Base-by-base conservation (phyloP, 2,113 vertebrate species). In the Gopherus evgoodei region DNA sequence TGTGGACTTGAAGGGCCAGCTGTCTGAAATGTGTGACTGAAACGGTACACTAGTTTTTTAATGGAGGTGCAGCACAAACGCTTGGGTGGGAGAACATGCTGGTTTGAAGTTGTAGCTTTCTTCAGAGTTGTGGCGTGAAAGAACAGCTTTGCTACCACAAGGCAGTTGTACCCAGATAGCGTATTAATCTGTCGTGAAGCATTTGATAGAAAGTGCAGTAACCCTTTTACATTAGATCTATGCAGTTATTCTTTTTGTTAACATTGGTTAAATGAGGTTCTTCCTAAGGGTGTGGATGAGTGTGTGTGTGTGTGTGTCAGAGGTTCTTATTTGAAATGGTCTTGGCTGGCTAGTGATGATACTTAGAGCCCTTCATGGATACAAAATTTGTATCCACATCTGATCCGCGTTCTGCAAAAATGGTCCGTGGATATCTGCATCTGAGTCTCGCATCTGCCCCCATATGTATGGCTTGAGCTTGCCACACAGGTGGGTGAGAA, bases 21-120 rank as follows among this genome's bases (percentile, higher is more conserved):
- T 91, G 91, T 93, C 89, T 76, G 3, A 42, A 79, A 16, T 7
- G 65, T 65, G 38, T 49, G 44, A 49, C 2, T 3, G 52, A 53
- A 14, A 31, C 3, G 0, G 75, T 6, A 31, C 54, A 27, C 52
- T 57, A 21, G 42, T 11, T 50, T 6, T 0, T 78, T n/a, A 76
- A 25, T 6, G 5, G 0, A 8, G 84, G 81, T 72, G 65, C 12
- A 87, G 21, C 21, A 9, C 59, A 47, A 50, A 1, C 1, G 0
- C 2, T n/a, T 31, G 19, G 47, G 35, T 82, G 62, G n/a, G 47
- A 2, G 25, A 4, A 3, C 0, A 0, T 29, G 69, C 78, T 59
- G 21, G 10, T 44, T 76, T 76, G 87, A 81, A 50, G 38, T 7
- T 52, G 12, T 79, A 31, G 11, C 0, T 93, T 12, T n/a, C 86